A percentile compares a stretch with the other conserved stretches of the same genome.
Conservation (phyloP, 53 echinoderm and acorn worm species). For the Astropecten irregularis region DNA sequence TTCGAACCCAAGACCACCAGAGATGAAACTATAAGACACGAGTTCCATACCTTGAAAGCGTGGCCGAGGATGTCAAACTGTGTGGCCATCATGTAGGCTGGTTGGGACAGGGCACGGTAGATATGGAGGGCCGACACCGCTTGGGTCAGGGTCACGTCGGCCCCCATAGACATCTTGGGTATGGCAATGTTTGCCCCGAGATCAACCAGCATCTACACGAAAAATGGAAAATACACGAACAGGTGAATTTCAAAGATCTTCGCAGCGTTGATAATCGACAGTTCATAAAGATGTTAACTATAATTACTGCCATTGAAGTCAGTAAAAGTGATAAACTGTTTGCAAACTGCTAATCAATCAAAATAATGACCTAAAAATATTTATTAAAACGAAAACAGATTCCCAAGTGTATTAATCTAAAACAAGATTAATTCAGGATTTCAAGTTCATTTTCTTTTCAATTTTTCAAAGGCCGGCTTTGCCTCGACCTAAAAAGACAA, state of each 20-base stretch:
- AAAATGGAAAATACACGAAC: not conserved
- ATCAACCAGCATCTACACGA: conserved; percentile 67
- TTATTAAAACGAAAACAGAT: too few species aligned
- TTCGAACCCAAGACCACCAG: too few species aligned
- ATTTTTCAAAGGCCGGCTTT: too few species aligned
- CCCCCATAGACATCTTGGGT: conserved; percentile 54
- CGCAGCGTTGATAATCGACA: not conserved
- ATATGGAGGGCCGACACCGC: conserved; percentile 31
- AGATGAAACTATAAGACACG: too few species aligned
- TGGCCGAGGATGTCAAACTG: conserved; percentile 24
- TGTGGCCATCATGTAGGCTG: conserved; percentile 38
- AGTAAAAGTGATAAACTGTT: too few species aligned
- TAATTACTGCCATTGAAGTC: too few species aligned
- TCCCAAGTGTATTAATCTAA: too few species aligned
- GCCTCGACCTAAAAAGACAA: too few species aligned
- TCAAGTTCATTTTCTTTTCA: too few species aligned
- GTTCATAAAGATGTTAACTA: not conserved
- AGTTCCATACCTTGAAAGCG: conserved; percentile 22
- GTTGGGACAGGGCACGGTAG: conserved; percentile 45
- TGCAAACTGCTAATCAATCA: too few species aligned
- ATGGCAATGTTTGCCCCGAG: conserved; percentile 68
- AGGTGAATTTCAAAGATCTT: not conserved
- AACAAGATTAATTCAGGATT: too few species aligned
- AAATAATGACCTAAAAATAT: too few species aligned
- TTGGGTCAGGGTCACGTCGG: conserved; percentile 60